Conservation (phyloP, 2,888 invertebrate species). For the Catocala fraxini region DNA sequence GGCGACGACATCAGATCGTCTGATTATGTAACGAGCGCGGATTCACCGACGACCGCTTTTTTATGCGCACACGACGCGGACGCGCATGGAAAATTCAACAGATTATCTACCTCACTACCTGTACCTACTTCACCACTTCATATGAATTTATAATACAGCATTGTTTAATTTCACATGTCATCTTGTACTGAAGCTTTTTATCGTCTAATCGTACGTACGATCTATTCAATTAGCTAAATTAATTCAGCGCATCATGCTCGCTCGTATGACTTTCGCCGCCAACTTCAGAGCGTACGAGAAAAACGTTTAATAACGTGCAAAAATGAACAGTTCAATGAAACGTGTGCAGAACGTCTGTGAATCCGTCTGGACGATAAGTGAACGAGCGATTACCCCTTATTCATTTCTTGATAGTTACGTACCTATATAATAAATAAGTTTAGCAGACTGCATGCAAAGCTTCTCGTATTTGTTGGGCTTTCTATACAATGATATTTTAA, state of each 20-base stretch:
- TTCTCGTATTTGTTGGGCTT: too few species aligned
- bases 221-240: constrained; percentile 50
- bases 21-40: constrained; percentile 74
- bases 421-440: too few species aligned
- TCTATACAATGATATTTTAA: too few species aligned
- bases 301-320: constrained; percentile 1
- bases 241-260: constrained; percentile 29
- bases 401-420: too few species aligned
- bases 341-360: neutral
- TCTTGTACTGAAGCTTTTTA: constrained; percentile 41
- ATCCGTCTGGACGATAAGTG: too few species aligned
- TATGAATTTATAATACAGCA: constrained; percentile 49
- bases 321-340: constrained; percentile 8
- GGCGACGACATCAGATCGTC: constrained; percentile 54
- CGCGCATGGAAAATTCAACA: constrained; percentile 61
- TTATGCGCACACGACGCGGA: constrained; percentile 47
- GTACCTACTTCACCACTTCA: constrained; percentile 31
- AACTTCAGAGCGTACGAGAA: neutral
- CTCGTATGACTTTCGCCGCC: constrained; percentile 17
- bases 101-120: constrained; percentile 62
- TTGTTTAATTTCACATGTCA: constrained; percentile 51
- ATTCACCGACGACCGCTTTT: constrained; percentile 60
- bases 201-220: constrained; percentile 34
- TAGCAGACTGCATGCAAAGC: too few species aligned
- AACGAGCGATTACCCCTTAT: too few species aligned